A percentile compares a stretch with the other conserved stretches of the same genome.
These are phyloP conservation scores for Chiroxiphia lanceolata DNA, from an alignment of 2,797 vertebrate genomes.

Conservation along the genomic window DNA sequence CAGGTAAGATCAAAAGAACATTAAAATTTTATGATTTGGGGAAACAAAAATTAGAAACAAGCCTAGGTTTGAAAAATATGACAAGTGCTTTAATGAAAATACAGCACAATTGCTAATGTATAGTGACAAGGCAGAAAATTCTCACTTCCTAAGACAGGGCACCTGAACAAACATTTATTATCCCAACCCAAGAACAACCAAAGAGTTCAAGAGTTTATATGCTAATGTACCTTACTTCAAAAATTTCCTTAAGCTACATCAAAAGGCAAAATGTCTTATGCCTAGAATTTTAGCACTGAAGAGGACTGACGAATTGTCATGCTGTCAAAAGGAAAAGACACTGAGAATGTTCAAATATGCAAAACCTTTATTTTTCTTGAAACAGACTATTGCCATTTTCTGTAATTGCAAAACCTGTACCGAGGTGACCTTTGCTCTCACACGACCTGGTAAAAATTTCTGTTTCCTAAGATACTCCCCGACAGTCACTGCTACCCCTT, in stretches of 20 bases:
- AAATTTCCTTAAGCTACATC: constrained; percentile 1
- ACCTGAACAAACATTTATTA: constrained; percentile 50
- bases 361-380: not conserved
- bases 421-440: not conserved
- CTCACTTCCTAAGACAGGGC: not conserved
- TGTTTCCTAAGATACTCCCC: not conserved
- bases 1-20: not conserved
- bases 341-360: not conserved
- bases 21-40: not conserved
- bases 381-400: not conserved
- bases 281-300: not conserved
- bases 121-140: constrained; percentile 14
- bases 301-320: not conserved
- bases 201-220: constrained; percentile 13
- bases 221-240: constrained; percentile 35
- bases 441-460: not conserved
- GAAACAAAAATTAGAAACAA: not conserved
- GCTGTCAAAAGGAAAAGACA: not conserved
- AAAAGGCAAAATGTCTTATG: not conserved
- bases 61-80: not conserved
- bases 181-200: not conserved
- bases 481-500: not conserved
- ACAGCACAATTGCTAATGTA: not conserved
- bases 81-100: not conserved
- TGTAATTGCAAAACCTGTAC: not conserved